These are phyloP conservation scores for Physella acuta DNA, from an alignment of 1,140 invertebrate genomes.

Conservation along the genomic window DNA sequence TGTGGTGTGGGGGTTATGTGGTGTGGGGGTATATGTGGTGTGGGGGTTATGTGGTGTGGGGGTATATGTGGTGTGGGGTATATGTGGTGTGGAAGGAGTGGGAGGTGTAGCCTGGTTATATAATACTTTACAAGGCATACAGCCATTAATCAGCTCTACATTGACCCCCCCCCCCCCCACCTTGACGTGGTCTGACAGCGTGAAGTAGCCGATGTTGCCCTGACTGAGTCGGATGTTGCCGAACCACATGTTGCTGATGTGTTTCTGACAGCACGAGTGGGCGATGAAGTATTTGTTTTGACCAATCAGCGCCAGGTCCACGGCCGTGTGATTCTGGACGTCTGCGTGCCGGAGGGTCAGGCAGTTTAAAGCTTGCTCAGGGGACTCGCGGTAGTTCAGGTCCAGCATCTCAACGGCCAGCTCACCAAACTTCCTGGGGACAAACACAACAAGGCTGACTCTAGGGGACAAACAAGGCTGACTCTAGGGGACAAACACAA, in stretches of 20 bases:
- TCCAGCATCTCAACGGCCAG: conserved; percentile 59
- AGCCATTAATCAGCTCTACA: no score
- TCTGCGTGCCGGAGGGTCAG: conserved; percentile 55
- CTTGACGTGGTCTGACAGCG: conserved; percentile 38
- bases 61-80: no score
- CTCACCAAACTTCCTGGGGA: conserved; percentile 57
- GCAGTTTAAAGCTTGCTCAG: conserved; percentile 53
- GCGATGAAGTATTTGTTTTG: conserved; percentile 58
- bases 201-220: conserved; percentile 39
- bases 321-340: conserved; percentile 53
- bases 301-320: conserved; percentile 53
- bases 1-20: no score
- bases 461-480: no score
- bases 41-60: no score
- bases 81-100: no score
- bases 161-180: neutral
- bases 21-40: no score
- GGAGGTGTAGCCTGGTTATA: no score
- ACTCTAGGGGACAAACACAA: no score
- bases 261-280: conserved; percentile 62
- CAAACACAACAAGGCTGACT: no score
- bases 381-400: conserved; percentile 52
- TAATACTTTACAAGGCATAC: no score
- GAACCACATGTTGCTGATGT: conserved; percentile 56
- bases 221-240: conserved; percentile 58